Percentiles rank a stretch among this genome's conserved stretches.
Conservation (phyloP, 2,113 vertebrate species). For the Periophthalmus modestus region DNA sequence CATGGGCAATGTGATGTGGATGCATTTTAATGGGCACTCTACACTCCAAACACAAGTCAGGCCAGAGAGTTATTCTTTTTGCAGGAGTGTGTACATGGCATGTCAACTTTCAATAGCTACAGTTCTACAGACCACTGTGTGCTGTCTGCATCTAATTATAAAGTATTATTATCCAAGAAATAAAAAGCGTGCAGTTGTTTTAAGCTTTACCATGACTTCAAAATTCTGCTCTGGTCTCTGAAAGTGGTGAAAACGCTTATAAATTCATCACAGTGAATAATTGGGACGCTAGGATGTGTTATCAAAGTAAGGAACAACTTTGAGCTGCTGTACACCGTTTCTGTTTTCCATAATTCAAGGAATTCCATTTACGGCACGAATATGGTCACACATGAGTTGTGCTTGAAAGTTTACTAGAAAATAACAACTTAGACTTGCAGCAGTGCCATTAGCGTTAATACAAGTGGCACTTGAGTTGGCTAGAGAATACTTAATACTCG, state of each 20-base stretch:
- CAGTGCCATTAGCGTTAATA: neutral
- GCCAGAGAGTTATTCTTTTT: neutral
- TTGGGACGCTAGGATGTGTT: too few relatives aligned
- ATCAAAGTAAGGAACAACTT: too few relatives aligned
- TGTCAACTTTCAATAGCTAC: neutral
- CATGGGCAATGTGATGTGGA: constrained; percentile 4
- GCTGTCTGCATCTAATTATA: too few relatives aligned
- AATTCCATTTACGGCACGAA: neutral
- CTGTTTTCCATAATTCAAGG: neutral
- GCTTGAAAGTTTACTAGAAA: neutral
- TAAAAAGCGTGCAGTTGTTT: too few relatives aligned
- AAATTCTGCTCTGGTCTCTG: too few relatives aligned
- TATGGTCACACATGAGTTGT: neutral
- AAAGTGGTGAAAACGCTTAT: too few relatives aligned
- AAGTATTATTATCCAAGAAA: too few relatives aligned
- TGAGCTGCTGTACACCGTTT: neutral
- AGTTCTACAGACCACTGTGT: too few relatives aligned
- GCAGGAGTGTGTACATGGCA: neutral
- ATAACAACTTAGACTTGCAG: neutral
- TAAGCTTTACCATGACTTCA: too few relatives aligned
- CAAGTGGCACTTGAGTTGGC: neutral
- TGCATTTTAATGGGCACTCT: constrained; percentile 3
- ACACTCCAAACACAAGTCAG: neutral
- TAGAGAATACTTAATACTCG: neutral
- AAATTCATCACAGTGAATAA: too few relatives aligned